Conservation (phyloP, 2,113 vertebrate genomes). For the Alosa alosa region DNA sequence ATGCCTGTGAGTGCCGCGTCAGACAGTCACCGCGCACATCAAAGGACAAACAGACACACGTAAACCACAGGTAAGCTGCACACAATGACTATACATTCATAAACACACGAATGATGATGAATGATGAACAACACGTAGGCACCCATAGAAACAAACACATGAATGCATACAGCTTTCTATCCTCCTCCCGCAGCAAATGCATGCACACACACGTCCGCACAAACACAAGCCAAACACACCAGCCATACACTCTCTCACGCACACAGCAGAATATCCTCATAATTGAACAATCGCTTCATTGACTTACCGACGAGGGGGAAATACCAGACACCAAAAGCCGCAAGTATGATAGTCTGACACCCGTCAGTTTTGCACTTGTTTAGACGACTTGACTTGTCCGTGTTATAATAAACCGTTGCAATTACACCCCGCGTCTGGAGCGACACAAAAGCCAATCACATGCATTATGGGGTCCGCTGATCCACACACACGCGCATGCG, state of each 20-base stretch:
- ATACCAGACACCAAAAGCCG: slow-evolving; percentile 16
- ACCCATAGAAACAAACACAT: background rate
- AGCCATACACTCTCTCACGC: background rate
- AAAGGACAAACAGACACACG: background rate
- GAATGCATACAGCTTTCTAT: background rate
- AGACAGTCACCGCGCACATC: background rate
- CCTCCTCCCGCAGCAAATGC: background rate
- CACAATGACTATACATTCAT: background rate
- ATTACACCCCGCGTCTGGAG: slow-evolving; percentile 29
- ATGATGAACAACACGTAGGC: background rate
- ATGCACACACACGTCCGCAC: background rate
- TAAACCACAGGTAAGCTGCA: background rate
- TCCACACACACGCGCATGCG: slow-evolving; percentile 45
- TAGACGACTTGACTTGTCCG: background rate
- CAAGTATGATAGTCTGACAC: background rate
- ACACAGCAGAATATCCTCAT: background rate
- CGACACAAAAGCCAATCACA: slow-evolving; percentile 50
- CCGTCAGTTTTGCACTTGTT: background rate
- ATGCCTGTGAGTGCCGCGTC: background rate
- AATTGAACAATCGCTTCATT: slow-evolving; percentile 10
- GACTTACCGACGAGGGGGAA: background rate
- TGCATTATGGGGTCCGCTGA: slow-evolving; percentile 60
- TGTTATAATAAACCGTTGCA: background rate
- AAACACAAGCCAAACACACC: background rate
- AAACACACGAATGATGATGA: background rate